These are phyloP conservation scores for Tychaedon coryphoeus DNA, from an alignment of 2,113 vertebrate species.

Conservation along the genomic window DNA sequence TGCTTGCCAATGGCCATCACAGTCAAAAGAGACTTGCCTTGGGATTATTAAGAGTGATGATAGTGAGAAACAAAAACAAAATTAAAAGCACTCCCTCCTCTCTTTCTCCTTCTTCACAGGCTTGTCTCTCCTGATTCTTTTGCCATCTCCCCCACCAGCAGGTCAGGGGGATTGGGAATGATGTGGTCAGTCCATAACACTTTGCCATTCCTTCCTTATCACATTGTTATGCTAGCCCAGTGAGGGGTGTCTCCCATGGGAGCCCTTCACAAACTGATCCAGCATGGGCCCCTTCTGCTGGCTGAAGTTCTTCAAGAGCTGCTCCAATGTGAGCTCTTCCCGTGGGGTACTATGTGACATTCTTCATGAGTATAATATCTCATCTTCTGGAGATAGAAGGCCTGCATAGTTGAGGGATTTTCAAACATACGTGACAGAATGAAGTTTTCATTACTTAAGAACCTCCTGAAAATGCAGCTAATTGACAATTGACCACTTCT, in stretches of 20 bases:
- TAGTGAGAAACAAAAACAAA: background rate
- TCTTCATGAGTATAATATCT: background rate
- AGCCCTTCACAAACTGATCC: background rate
- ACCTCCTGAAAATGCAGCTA: constrained; percentile 1
- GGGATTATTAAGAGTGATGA: background rate
- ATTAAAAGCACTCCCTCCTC: background rate
- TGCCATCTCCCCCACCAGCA: accelerated
- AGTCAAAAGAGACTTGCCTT: background rate
- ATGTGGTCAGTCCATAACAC: background rate
- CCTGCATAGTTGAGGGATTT: background rate
- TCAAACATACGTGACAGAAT: background rate
- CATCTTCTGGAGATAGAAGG: background rate
- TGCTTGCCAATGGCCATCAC: accelerated
- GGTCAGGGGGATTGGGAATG: background rate
- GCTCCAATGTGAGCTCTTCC: background rate
- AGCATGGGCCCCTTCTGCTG: background rate
- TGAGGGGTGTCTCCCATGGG: background rate
- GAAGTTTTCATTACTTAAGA: background rate
- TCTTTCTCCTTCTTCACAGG: background rate
- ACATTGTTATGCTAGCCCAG: background rate
- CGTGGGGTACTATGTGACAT: background rate
- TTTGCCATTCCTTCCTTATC: background rate
- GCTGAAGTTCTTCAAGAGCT: background rate
- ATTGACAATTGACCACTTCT: background rate
- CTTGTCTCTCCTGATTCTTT: background rate